Base-by-base conservation (phyloP, 2,113 vertebrate genomes). In the Ailurus styani region DNA sequence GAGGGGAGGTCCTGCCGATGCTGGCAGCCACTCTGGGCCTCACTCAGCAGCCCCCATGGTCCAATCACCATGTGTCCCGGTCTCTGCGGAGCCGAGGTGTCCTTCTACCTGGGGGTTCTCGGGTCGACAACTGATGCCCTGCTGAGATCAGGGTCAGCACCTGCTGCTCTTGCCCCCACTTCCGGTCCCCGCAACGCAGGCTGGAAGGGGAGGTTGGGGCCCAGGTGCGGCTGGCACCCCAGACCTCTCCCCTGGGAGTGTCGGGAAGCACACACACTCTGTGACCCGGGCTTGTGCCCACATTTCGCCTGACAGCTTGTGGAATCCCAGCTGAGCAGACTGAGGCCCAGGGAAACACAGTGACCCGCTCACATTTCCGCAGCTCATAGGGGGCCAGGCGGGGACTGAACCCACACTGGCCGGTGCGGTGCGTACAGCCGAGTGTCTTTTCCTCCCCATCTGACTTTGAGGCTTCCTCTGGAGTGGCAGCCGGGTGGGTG, bases 371-470 rank as follows among this genome's bases (percentile, higher is more conserved):
- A 27, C 52, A 31, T 0, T 18, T 18, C 15, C 0, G 2, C 3
- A 3, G 34, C 40, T 40, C 2, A 1, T 18, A 18, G 23, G 66
- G 3, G 12, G 9, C 17, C 37, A 21, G 17, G 25, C 20, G 0
- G 0, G 64, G 40, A 23, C 79, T 2, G 31, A 42, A 25, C 62
- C 25, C 40, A 4, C 9, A 8, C 21, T 2, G 8, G 8, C 3
- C 55, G 2, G 57, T 57, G 2, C n/a, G n/a, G 15, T 40, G 2
- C 20, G 6, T 17, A 0, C 1, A 5, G n/a, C 29, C 5, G 0
- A 42, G 29, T 25, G 40, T 20, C 84, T 42, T 9, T 40, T 10
- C 9, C 12, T 20, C 55, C 47, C 31, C 21, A 8, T 4, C 37
- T 1, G 1, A 62, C 55, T 2, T 29, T 21, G 3, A 20, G n/a